Conservation (phyloP, 2,797 vertebrate genomes). For the Anolis apletophallus region DNA sequence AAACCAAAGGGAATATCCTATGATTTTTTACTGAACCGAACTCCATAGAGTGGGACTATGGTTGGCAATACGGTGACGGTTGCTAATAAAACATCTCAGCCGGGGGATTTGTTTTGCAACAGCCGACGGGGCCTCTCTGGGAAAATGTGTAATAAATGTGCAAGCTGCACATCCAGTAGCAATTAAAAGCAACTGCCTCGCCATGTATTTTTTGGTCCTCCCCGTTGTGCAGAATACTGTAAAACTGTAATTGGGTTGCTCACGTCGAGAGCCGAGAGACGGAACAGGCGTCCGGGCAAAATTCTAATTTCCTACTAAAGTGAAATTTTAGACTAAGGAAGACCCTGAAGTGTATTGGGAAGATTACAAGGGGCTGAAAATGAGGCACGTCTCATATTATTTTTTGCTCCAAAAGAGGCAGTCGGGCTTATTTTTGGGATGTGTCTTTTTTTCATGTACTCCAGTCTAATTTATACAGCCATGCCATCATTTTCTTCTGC, state of each 20-base stretch:
- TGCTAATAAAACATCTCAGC: not conserved
- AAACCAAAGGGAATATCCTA: no score
- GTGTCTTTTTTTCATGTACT: no score
- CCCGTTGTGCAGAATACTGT: not conserved
- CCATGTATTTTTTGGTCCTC: not conserved
- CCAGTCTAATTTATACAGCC: no score
- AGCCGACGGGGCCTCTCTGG: not conserved
- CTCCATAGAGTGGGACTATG: not conserved
- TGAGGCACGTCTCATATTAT: no score
- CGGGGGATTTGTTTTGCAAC: not conserved
- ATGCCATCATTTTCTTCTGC: no score
- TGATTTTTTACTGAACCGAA: not conserved
- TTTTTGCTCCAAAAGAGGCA: no score
- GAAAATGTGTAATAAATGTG: not conserved
- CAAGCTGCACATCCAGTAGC: not conserved
- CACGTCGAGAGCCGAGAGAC: not conserved
- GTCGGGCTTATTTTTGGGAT: not conserved
- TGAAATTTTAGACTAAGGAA: not conserved
- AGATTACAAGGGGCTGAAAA: not conserved
- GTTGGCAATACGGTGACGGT: not conserved
- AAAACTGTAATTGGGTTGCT: constrained; percentile 18
- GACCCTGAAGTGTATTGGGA: not conserved
- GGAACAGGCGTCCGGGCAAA: not conserved
- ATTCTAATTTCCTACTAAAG: constrained; percentile 1
- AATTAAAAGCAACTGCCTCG: constrained; percentile 3